Conservation (phyloP, 2,888 invertebrate genomes). For the Zonitis immaculata region DNA sequence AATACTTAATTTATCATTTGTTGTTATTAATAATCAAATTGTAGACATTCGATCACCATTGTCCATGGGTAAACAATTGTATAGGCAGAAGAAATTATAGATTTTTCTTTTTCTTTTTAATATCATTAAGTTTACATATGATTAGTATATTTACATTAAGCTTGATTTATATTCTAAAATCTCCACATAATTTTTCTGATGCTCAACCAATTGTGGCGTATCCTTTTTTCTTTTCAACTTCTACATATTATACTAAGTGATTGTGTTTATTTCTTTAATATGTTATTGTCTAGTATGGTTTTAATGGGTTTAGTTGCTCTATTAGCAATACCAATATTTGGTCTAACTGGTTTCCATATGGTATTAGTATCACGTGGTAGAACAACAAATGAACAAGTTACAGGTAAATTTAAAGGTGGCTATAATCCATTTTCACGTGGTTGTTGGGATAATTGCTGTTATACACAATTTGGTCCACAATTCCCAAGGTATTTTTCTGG, state of each 20-base stretch:
- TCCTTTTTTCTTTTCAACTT: constrained; percentile 64
- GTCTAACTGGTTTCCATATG: constrained; percentile 96
- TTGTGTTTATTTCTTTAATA: constrained; percentile 32
- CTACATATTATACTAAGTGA: too few relatives aligned
- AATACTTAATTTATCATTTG: neutral
- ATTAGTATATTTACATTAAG: constrained; percentile 93
- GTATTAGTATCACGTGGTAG: constrained; percentile 93
- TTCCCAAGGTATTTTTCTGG: constrained; percentile 81
- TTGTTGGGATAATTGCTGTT: constrained; percentile 92
- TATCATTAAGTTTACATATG: constrained; percentile 96
- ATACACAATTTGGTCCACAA: constrained; percentile 93
- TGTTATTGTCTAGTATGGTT: constrained; percentile 62
- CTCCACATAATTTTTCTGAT: constrained; percentile 74
- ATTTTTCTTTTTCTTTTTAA: constrained; percentile 98
- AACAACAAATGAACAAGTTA: constrained; percentile 99
- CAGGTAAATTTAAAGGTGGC: constrained; percentile 97
- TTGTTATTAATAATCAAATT: constrained; percentile 39
- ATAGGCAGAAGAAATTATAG: constrained; percentile 96
- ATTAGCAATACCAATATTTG: constrained; percentile 94
- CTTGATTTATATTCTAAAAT: constrained; percentile 84
- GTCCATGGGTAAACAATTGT: constrained; percentile 97
- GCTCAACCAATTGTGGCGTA: constrained; percentile 81
- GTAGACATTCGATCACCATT: constrained; percentile 99
- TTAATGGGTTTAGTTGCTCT: constrained; percentile 89
- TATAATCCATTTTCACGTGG: constrained; percentile 98